Evolutionary conservation across 2,797 vertebrate species (phyloP).

Genomic region (Amphiprion clarkii): DNA sequence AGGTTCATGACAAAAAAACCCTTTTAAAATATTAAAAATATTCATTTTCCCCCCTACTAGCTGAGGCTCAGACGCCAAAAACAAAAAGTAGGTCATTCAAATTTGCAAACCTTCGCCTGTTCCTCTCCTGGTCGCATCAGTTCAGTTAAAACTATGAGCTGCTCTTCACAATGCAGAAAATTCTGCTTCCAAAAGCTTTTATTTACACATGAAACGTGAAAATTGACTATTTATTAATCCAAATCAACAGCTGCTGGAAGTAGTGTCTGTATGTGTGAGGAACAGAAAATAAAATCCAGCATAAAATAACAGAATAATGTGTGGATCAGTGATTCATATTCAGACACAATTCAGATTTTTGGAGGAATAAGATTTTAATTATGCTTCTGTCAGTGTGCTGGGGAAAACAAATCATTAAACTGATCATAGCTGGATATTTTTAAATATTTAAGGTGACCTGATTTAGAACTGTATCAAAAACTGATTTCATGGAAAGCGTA

Average conservation of each 20-base stretch:
- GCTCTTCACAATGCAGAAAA: slow-evolving; percentile 8
- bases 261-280: background rate
- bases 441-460: slow-evolving; percentile 11
- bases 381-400: background rate
- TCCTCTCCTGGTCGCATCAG: slow-evolving; percentile 32
- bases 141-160: slow-evolving; percentile 21
- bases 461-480: slow-evolving; percentile 8
- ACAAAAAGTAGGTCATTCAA: slow-evolving; percentile 69
- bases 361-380: background rate
- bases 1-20: slow-evolving; percentile 27
- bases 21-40: slow-evolving; percentile 47
- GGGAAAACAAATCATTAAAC: background rate
- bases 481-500: slow-evolving; percentile 8
- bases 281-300: background rate
- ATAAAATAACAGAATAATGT: background rate
- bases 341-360: no score
- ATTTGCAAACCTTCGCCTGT: slow-evolving; percentile 38
- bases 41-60: background rate
- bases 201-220: background rate
- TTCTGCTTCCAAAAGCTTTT: background rate
- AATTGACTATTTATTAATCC: background rate
- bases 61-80: slow-evolving; percentile 45
- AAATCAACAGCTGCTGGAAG: background rate
- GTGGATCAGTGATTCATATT: background rate
- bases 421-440: background rate